Percentiles rank a stretch among this genome's conserved stretches.
Evolutionary conservation across 2,888 invertebrate genomes (phyloP).

Genomic region (Papilio demoleus): DNA sequence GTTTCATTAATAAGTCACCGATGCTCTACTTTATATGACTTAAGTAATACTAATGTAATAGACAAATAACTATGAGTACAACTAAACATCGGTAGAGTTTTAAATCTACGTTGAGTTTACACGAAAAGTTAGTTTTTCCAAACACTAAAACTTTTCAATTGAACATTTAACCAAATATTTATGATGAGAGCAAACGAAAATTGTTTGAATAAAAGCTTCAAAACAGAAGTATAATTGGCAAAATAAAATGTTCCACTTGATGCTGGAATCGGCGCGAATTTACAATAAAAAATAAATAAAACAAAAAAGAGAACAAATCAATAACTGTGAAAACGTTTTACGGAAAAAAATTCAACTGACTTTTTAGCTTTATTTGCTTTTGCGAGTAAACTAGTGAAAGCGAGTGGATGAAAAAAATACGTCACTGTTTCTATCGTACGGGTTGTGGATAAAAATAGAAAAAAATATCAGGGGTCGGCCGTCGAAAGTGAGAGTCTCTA

Average conservation of each 20-base stretch:
- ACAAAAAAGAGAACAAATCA: conserved; percentile 64
- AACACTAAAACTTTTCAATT: conserved; percentile 19
- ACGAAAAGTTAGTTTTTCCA: conserved; percentile 6
- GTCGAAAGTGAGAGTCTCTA: conserved; percentile 76
- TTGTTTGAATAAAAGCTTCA: conserved; percentile 27
- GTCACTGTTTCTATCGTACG: conserved; percentile 80
- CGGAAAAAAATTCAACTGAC: conserved; percentile 68
- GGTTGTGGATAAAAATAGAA: conserved; percentile 67
- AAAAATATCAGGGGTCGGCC: conserved; percentile 59
- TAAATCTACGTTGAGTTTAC: neutral
- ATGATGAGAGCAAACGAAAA: conserved; percentile 24
- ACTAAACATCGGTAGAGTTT: neutral
- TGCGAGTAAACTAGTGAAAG: conserved; percentile 75
- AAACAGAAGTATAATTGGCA: conserved; percentile 26
- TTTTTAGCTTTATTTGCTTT: conserved; percentile 80
- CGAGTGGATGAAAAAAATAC: conserved; percentile 74
- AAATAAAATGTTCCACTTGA: conserved; percentile 40
- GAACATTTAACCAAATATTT: conserved; percentile 1
- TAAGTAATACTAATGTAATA: too few species aligned
- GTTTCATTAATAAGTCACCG: too few species aligned
- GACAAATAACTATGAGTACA: neutral
- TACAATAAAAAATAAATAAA: conserved; percentile 63
- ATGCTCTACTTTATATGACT: too few species aligned
- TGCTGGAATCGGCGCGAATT: conserved; percentile 55
- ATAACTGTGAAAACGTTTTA: conserved; percentile 66